phyloP scores from a whole-genome alignment of 2,888 invertebrate species.

The Drosophila koepferae region DNA sequence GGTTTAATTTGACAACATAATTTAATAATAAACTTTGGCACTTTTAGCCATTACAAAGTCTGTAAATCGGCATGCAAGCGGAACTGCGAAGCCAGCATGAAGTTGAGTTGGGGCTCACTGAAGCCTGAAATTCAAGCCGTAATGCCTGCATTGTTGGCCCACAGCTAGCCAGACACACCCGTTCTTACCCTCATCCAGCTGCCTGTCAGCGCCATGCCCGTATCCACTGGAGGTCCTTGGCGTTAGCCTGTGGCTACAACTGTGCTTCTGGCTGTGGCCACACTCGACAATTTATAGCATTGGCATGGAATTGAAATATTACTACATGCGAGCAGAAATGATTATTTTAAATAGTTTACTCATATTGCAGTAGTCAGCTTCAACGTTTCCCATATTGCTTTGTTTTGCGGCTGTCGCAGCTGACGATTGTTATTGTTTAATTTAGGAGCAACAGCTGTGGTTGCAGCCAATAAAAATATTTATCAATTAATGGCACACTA shows the following conservation, averaged over 20 bases:
- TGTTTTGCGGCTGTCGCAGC: slow-evolving; percentile 36
- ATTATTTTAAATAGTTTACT: slow-evolving; percentile 5
- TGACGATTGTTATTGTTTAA: slow-evolving; percentile 55
- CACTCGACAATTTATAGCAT: slow-evolving; percentile 47
- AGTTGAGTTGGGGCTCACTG: slow-evolving; percentile 47
- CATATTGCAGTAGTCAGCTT: slow-evolving; percentile 7
- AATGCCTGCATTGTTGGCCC: slow-evolving; percentile 69
- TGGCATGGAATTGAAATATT: slow-evolving; percentile 53
- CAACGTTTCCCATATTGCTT: slow-evolving; percentile 5
- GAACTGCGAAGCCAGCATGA: slow-evolving; percentile 40
- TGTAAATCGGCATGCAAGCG: slow-evolving; percentile 38
- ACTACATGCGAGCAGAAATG: not conserved
- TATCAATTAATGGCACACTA: slow-evolving; percentile 54
- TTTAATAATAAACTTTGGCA: slow-evolving; percentile 79
- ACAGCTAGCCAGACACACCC: slow-evolving; percentile 17
- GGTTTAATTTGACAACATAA: slow-evolving; percentile 73
- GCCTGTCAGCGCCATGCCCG: slow-evolving; percentile 57
- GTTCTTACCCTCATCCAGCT: slow-evolving; percentile 38
- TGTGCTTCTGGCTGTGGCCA: slow-evolving; percentile 28
- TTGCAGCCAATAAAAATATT: slow-evolving; percentile 56
- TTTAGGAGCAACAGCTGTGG: slow-evolving; percentile 28
- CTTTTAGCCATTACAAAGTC: slow-evolving; percentile 65
- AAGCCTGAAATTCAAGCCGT: slow-evolving; percentile 73
- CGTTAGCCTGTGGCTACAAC: slow-evolving; percentile 36
- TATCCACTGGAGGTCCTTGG: slow-evolving; percentile 25